Conservation (phyloP, 2,888 invertebrate species). For the Fragum whitleyi region DNA sequence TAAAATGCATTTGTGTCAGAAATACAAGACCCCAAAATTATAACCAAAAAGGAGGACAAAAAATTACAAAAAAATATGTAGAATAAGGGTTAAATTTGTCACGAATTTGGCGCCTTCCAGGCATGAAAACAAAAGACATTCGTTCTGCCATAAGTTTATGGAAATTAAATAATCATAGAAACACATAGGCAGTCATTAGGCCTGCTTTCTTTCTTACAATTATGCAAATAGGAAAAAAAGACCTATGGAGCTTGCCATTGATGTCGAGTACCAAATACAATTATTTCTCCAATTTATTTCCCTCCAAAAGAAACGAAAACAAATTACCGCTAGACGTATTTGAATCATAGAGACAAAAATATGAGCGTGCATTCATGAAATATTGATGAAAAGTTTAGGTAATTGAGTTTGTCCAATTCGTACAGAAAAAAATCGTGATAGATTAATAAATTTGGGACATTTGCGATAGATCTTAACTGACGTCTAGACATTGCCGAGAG, state of each 20-base stretch:
- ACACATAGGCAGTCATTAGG: constrained; percentile 8
- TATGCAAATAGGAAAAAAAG: constrained; percentile 13
- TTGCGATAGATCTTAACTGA: neutral
- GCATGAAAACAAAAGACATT: no score
- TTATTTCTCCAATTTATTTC: neutral
- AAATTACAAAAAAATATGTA: no score
- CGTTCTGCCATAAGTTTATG: constrained; percentile 9
- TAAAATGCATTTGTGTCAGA: no score
- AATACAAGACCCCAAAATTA: no score
- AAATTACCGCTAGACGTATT: constrained; percentile 15
- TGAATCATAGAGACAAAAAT: constrained; percentile 18
- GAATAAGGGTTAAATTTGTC: no score
- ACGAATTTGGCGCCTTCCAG: no score
- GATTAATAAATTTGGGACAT: constrained; percentile 7
- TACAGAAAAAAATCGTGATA: constrained; percentile 1
- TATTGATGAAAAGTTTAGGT: constrained; percentile 16
- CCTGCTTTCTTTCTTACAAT: neutral
- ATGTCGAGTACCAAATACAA: neutral
- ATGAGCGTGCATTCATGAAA: constrained; percentile 16
- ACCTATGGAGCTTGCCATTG: neutral
- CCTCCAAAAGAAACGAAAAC: constrained; percentile 14
- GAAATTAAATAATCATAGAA: constrained; percentile 11
- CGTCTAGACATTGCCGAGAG: neutral
- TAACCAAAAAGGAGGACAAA: no score
- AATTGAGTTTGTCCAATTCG: neutral